phyloP scores from a whole-genome alignment of 2,888 invertebrate species.

The Plebejus argus region DNA sequence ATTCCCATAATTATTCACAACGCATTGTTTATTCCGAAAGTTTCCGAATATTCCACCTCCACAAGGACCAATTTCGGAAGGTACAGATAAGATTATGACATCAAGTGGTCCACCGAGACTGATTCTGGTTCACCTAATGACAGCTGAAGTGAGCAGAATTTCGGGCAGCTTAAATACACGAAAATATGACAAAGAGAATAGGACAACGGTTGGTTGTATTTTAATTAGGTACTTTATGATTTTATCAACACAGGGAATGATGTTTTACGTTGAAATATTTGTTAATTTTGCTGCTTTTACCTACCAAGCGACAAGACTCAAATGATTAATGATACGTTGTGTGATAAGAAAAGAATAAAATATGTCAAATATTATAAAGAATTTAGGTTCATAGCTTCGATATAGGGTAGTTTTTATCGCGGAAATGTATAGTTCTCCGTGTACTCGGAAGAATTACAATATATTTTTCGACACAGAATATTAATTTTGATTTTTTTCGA shows the following conservation, averaged over 20 bases:
- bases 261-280: neutral
- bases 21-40: neutral
- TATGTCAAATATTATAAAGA: too few relatives aligned
- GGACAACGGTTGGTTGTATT: neutral
- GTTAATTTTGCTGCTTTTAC: too few relatives aligned
- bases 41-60: neutral
- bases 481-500: too few relatives aligned
- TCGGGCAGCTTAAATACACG: neutral
- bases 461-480: too few relatives aligned
- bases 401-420: too few relatives aligned
- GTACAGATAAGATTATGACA: conserved; percentile 8
- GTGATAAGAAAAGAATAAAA: neutral
- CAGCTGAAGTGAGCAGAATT: neutral
- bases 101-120: neutral
- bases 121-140: neutral
- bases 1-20: neutral
- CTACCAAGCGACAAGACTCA: too few relatives aligned
- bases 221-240: neutral
- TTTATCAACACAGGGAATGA: neutral
- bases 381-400: too few relatives aligned
- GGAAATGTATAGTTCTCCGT: too few relatives aligned
- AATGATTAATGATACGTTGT: too few relatives aligned
- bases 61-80: neutral
- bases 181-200: neutral
- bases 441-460: too few relatives aligned